These are phyloP conservation scores for Unio delphinus DNA, from an alignment of 2,888 invertebrate species.

Conservation along the genomic window DNA sequence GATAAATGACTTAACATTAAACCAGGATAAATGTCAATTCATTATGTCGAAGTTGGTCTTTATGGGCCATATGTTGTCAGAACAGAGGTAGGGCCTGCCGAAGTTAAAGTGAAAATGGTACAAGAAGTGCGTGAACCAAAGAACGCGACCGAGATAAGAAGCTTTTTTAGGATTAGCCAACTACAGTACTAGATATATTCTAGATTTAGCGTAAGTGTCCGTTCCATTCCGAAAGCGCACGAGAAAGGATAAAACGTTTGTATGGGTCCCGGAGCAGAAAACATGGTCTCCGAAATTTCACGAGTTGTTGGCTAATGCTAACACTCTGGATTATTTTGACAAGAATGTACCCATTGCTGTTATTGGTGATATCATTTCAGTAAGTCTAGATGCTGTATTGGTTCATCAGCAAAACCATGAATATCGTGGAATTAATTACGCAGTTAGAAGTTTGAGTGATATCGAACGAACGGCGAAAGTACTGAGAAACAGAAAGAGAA, in stretches of 20 bases:
- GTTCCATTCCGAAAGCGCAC: slow-evolving; percentile 19
- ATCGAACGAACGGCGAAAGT: slow-evolving; percentile 1
- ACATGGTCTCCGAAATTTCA: slow-evolving; percentile 16
- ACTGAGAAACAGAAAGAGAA: slow-evolving; percentile 42
- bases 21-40: slow-evolving; percentile 16
- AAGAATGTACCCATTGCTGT: slow-evolving; percentile 11
- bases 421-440: slow-evolving; percentile 22
- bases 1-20: slow-evolving; percentile 14
- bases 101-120: slow-evolving; percentile 8
- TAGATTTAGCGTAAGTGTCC: slow-evolving; percentile 15
- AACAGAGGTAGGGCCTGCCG: slow-evolving; percentile 2
- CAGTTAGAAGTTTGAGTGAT: slow-evolving; percentile 17
- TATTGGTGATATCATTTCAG: slow-evolving; percentile 25
- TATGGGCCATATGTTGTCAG: slow-evolving; percentile 19
- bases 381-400: slow-evolving; percentile 30
- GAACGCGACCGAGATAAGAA: slow-evolving; percentile 11
- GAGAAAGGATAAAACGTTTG: slow-evolving; percentile 6
- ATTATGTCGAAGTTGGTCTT: slow-evolving; percentile 10
- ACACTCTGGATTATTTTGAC: slow-evolving; percentile 15
- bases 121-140: slow-evolving; percentile 12
- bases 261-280: slow-evolving; percentile 16
- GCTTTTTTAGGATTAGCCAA: no score
- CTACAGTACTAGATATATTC: slow-evolving; percentile 14
- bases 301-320: slow-evolving; percentile 10
- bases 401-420: slow-evolving; percentile 20